A percentile compares a stretch with the other conserved stretches of the same genome.
Evolutionary conservation across 2,888 invertebrate species (phyloP).

Genomic region (Microdon myrmicae): DNA sequence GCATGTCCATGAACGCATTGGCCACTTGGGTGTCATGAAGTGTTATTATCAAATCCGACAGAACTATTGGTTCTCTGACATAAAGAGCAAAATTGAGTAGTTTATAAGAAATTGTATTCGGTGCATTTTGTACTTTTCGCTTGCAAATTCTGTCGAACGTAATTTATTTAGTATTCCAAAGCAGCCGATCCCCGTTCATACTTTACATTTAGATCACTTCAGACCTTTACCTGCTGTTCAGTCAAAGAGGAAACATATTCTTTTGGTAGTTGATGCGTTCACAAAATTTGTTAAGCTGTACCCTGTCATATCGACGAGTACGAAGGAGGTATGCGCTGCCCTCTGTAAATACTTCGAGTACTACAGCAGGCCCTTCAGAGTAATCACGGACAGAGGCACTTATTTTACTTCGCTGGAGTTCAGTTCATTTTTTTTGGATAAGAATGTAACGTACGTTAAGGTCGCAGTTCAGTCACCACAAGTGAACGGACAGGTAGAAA

Average conservation of each 20-base stretch:
- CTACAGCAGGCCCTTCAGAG: conserved; percentile 25
- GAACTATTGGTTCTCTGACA: conserved; percentile 63
- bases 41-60: conserved; percentile 15
- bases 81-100: conserved; percentile 59
- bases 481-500: conserved; percentile 55
- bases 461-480: conserved; percentile 56
- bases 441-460: conserved; percentile 49
- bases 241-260: conserved; percentile 13
- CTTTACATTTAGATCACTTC: conserved; percentile 7
- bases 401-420: conserved; percentile 61
- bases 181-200: conserved; percentile 61
- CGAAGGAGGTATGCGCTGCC: background rate
- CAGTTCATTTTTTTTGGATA: conserved; percentile 55
- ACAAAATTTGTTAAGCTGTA: conserved; percentile 13
- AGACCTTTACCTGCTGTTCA: background rate
- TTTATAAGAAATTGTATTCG: conserved; percentile 63
- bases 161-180: conserved; percentile 62
- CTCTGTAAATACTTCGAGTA: no score
- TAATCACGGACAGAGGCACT: conserved; percentile 63
- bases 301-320: conserved; percentile 1
- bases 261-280: conserved; percentile 18
- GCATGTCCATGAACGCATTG: conserved; percentile 23
- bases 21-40: conserved; percentile 27
- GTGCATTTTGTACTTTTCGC: conserved; percentile 59
- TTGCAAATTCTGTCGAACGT: conserved; percentile 56